These are phyloP conservation scores for Trissolcus japonicus DNA, from an alignment of 2,888 invertebrate species.

Conservation along the genomic window DNA sequence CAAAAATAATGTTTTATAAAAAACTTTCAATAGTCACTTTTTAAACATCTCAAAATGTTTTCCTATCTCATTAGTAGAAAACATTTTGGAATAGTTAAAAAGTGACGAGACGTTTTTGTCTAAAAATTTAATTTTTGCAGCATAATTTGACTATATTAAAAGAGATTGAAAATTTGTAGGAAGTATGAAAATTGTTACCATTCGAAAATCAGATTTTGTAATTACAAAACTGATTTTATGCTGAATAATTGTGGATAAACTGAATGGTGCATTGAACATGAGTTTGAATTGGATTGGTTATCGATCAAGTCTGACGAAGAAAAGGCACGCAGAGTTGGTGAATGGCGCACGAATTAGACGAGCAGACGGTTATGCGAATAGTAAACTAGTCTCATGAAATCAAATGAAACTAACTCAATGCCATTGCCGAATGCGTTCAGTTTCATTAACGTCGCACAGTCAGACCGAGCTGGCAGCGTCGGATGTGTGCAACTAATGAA, in stretches of 20 bases:
- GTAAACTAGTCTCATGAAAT: slow-evolving; percentile 67
- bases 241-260: not conserved
- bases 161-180: not conserved
- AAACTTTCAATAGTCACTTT: too few species aligned
- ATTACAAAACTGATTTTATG: too few species aligned
- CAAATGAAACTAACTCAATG: slow-evolving; percentile 70
- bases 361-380: slow-evolving; percentile 53
- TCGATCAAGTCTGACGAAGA: slow-evolving; percentile 31
- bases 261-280: not conserved
- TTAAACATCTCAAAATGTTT: too few species aligned
- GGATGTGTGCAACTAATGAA: slow-evolving; percentile 72
- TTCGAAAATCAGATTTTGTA: not conserved
- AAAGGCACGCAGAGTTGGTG: slow-evolving; percentile 19
- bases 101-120: too few species aligned
- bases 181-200: not conserved
- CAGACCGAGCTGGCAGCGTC: slow-evolving; percentile 60
- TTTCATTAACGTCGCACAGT: slow-evolving; percentile 68
- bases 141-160: too few species aligned
- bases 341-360: slow-evolving; percentile 30
- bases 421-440: slow-evolving; percentile 68
- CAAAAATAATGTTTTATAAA: too few species aligned
- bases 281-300: slow-evolving; percentile 5
- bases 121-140: too few species aligned
- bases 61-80: not conserved
- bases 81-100: not conserved